Conservation (phyloP, 2,797 vertebrate genomes). For the Notamacropus eugenii region DNA sequence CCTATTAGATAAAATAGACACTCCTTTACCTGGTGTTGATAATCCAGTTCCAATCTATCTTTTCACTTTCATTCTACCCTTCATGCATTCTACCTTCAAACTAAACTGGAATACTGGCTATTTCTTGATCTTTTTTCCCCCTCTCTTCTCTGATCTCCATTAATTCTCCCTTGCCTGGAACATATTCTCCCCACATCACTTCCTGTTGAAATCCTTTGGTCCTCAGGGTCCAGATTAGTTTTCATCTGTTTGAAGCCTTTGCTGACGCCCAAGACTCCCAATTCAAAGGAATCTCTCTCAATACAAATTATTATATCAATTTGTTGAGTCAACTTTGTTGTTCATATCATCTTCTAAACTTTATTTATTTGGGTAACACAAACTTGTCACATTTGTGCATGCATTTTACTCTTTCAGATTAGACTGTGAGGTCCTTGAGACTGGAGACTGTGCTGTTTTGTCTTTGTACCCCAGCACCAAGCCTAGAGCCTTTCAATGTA, state of each 20-base stretch:
- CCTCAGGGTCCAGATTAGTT: not conserved
- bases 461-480: not conserved
- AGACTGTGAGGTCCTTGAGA: not conserved
- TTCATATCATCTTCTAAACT: not conserved
- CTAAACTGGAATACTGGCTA: not conserved
- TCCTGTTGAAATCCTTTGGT: not conserved
- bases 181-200: not conserved
- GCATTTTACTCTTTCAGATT: not conserved
- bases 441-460: not conserved
- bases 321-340: not conserved
- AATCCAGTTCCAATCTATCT: not conserved
- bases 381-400: too few relatives aligned
- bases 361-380: not conserved
- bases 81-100: not conserved
- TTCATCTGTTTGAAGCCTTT: not conserved
- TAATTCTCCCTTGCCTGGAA: not conserved
- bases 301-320: not conserved
- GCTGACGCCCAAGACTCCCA: not conserved
- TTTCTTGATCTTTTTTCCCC: not conserved
- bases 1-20: not conserved
- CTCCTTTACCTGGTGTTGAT: not conserved
- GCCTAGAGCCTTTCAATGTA: not conserved
- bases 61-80: not conserved
- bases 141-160: not conserved
- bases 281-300: not conserved